Evolutionary conservation across 1,140 invertebrate genomes (phyloP), one percentile per base, ranked within the genome.

Genomic region (Neodiprion lecontei): DNA sequence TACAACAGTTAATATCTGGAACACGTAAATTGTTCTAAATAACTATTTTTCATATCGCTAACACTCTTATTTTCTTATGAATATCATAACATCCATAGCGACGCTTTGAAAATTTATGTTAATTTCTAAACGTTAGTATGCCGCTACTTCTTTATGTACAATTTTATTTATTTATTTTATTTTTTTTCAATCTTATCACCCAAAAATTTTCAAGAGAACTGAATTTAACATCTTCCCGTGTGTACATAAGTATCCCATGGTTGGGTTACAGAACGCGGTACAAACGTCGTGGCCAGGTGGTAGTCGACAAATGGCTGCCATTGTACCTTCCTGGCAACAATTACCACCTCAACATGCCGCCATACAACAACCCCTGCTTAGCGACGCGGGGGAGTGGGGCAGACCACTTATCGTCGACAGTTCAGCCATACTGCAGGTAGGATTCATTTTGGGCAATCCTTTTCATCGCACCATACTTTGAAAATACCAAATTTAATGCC

Each of bases 291-390:
- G 95, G 95, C 93, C 94, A 8, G 90, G 91, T 50, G 92, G 92
- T 69, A 93, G 93, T 76, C 88, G 93, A 68, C 95, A 95, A 82
- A 95, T 95, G 88, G 93, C 96, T 82, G 92, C 96, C 4, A 91
- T 97, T 75, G 95, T 96, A 66, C 95, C 95, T n/a, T 94, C 95
- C 0, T 97, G 95, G 95, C 95, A 95, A 79, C 95, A 96, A 80
- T 88, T 93, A 72, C 92, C 91, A 66, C 89, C 92, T 7, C 94
- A 93, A 80, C 93, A 94, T 78, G 91, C 94, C 49, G 91, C 94
- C 1, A 93, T 93, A 12, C 94, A 95, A 80, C 92, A 93, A 77
- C 91, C 93, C 2, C 80, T 94, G 3, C 83, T 93, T 3, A 91
- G 92, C n/a, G 92, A 94, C 74, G 89, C 91, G 61, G 92, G 90